Base-by-base conservation (phyloP, 2,888 invertebrate genomes). In the Sussaba pulchella region DNA sequence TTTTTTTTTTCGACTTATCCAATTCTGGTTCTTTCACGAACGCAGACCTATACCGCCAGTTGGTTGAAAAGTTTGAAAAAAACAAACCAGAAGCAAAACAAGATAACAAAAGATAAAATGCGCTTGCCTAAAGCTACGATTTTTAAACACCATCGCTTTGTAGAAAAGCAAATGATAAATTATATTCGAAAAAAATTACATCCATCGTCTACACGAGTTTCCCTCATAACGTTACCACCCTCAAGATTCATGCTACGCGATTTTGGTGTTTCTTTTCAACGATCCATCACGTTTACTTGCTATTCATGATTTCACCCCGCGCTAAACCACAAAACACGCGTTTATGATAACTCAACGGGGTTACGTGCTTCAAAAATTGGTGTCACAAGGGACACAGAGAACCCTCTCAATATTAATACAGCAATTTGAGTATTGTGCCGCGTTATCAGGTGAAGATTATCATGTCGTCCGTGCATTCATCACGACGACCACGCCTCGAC, bases 261-360 rank as follows among this genome's bases (percentile, higher is more conserved):
- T 52, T 52, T 63, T n/a, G 21, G 9, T 14, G n/a, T n/a, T 17
- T 8, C 17, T 26, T n/a, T 31, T 17, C 39, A n/a, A 12, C 66
- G 36, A 66, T 74, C 14, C 57, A 47, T 75, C 67, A 24, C n/a
- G n/a, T 45, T 47, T 19, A 50, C 59, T 31, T 31, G 17, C 39
- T 61, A 59, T 67, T 75, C 41, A 67, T 39, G 41, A 59, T 24
- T 41, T 39, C 39, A 17, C 9, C 12, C 39, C n/a, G 31, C 47
- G 17, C 17, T 67, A 31, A 17, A 31, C 12, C 19, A 17, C 41
- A 26, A 52, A 67, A 50, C 41, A 17, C n/a, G 57, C 43, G 59
- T 69, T 67, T 14, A 57, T 31, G 41, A 54, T 24, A 43, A 26
- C 24, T 41, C 41, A 9, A 19, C 26, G 39, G 4, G 67, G 39